Conservation (phyloP, 2,113 vertebrate species). For the Gymnarchus niloticus region DNA sequence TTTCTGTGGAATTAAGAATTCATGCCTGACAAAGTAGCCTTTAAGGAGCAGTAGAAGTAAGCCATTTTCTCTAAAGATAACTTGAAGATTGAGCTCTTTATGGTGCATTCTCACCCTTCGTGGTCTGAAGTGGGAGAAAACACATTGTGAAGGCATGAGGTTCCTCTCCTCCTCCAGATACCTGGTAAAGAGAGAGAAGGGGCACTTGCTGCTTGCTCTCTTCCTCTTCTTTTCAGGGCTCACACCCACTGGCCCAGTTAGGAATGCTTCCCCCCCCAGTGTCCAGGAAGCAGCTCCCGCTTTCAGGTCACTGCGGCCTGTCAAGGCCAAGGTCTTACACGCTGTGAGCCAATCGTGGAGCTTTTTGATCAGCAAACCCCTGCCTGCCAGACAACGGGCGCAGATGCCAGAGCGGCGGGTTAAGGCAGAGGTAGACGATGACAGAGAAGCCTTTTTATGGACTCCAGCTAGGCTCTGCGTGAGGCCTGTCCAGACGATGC, state of each 20-base stretch:
- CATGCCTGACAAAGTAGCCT: background rate
- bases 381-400: background rate
- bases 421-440: conserved; percentile 15
- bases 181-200: conserved; percentile 6
- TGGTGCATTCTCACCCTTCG: background rate
- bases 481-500: background rate
- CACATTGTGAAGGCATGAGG: background rate
- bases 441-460: background rate
- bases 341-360: conserved; percentile 22
- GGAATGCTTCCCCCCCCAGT: background rate
- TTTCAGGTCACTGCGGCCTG: conserved; percentile 36
- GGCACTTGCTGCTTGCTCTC: conserved; percentile 20
- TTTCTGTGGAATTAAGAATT: background rate
- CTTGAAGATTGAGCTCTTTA: background rate
- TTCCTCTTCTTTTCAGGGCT: background rate
- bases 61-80: background rate
- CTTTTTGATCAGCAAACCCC: conserved; percentile 19
- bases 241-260: conserved; percentile 8
- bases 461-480: background rate
- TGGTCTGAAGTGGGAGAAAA: background rate
- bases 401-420: background rate
- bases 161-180: background rate
- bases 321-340: conserved; percentile 25
- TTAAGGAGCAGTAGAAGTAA: background rate
- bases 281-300: conserved; percentile 16